Evolutionary conservation across 1,140 invertebrate species (phyloP).

Genomic region (Sycophila sp.): DNA sequence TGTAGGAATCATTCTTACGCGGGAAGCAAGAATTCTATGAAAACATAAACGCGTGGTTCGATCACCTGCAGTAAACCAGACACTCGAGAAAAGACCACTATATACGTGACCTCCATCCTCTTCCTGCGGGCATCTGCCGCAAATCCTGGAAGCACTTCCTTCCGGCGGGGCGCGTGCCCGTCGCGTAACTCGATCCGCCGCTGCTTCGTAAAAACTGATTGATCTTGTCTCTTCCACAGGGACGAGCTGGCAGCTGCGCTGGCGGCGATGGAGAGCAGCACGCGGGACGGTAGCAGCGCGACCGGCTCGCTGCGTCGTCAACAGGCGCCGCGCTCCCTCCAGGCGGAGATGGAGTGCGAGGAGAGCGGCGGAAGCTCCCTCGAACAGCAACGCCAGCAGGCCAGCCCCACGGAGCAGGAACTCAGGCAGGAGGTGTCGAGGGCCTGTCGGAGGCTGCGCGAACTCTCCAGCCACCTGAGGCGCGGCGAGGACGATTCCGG

Average conservation of each 20-base stretch:
- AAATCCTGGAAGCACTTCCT: too few species aligned
- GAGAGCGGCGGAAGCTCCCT: constrained; percentile 65
- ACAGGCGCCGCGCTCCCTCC: constrained; percentile 69
- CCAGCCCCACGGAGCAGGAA: too few species aligned
- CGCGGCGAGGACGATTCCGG: constrained; percentile 75
- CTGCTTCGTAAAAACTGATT: too few species aligned
- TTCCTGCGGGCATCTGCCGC: too few species aligned
- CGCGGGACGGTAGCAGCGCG: constrained; percentile 37
- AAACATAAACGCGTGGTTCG: too few species aligned
- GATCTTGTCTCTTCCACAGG: constrained; percentile 48
- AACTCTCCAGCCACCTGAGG: constrained; percentile 75
- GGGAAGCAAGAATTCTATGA: too few species aligned
- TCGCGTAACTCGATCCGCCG: too few species aligned
- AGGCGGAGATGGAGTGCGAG: constrained; percentile 81
- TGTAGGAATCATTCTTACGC: too few species aligned
- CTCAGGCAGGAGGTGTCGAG: constrained; percentile 72
- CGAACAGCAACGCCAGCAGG: constrained; percentile 55
- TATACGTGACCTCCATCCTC: too few species aligned
- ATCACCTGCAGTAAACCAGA: too few species aligned
- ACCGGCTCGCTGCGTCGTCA: background rate
- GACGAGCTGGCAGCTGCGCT: constrained; percentile 60
- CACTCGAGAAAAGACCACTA: too few species aligned
- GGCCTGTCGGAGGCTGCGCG: constrained; percentile 73
- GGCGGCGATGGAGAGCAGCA: constrained; percentile 53
- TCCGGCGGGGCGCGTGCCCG: too few species aligned